Conservation (phyloP, 2,888 invertebrate genomes). For the Acanthosepion pharaonis region DNA sequence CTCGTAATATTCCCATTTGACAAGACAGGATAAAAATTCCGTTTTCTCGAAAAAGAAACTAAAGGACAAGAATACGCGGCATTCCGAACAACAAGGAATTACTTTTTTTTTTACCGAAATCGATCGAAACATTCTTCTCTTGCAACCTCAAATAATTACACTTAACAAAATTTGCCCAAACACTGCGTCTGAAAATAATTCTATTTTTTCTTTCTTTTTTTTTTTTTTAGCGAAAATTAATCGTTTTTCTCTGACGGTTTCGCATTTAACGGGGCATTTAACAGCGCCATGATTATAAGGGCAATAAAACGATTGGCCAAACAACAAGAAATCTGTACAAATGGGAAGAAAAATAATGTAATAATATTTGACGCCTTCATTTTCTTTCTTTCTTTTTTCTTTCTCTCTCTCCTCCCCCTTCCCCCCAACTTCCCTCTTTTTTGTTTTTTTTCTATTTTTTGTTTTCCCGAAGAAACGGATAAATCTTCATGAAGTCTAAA, state of each 20-base stretch:
- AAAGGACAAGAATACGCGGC: too few relatives aligned
- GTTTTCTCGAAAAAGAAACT: too few relatives aligned
- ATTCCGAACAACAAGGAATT: too few relatives aligned
- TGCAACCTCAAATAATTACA: not conserved
- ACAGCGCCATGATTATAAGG: conserved; percentile 21
- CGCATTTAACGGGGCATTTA: conserved; percentile 33
- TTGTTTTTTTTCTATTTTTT: not conserved
- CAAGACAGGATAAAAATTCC: too few relatives aligned
- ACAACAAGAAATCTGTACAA: not conserved
- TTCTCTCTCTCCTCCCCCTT: not conserved
- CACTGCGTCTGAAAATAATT: not conserved
- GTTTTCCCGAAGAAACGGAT: not conserved
- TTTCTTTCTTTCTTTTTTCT: not conserved
- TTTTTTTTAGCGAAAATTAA: not conserved
- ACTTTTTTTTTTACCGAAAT: too few relatives aligned
- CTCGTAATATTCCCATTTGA: too few relatives aligned
- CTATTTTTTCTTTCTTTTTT: not conserved
- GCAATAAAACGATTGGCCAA: not conserved
- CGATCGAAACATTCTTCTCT: not conserved
- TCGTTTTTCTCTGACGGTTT: not conserved
- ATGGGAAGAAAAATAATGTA: not conserved
- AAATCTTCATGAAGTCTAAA: not conserved
- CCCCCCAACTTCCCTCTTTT: not conserved
- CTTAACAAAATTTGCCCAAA: not conserved
- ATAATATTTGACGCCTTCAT: not conserved